Percentiles rank a stretch among this genome's conserved stretches.
phyloP scores from a whole-genome alignment of 2,888 invertebrate species.

The Amblyjoppa proteus region DNA sequence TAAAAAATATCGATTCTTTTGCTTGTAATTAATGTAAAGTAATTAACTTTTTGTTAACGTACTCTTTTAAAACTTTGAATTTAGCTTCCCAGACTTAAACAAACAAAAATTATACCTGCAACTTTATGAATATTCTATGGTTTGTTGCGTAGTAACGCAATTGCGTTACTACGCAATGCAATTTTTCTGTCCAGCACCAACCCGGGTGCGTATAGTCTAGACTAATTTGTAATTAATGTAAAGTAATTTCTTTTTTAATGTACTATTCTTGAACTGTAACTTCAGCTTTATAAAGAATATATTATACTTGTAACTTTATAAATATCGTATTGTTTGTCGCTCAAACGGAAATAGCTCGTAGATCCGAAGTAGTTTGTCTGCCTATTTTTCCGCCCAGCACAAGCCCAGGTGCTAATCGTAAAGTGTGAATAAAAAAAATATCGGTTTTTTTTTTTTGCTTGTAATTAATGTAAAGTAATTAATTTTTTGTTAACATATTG shows the following conservation, averaged over 20 bases:
- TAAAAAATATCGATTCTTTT: too few relatives aligned
- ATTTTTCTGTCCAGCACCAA: too few relatives aligned
- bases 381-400: too few relatives aligned
- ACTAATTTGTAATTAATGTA: too few relatives aligned
- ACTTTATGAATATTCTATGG: neutral
- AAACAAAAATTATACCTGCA: neutral
- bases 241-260: too few relatives aligned
- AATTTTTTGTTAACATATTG: neutral
- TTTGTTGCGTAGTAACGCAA: neutral
- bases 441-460: too few relatives aligned
- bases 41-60: neutral
- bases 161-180: too few relatives aligned
- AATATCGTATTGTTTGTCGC: neutral
- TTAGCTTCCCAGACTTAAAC: neutral
- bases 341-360: constrained; percentile 2
- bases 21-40: neutral
- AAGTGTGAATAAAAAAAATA: too few relatives aligned
- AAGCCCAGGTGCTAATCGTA: too few relatives aligned
- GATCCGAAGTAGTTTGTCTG: neutral
- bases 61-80: neutral
- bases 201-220: too few relatives aligned
- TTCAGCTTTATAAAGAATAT: too few relatives aligned
- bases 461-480: neutral
- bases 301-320: neutral
- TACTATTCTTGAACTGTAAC: too few relatives aligned